Evolutionary conservation across 2,888 invertebrate genomes (phyloP).

Genomic region (Cynaeus angustus): DNA sequence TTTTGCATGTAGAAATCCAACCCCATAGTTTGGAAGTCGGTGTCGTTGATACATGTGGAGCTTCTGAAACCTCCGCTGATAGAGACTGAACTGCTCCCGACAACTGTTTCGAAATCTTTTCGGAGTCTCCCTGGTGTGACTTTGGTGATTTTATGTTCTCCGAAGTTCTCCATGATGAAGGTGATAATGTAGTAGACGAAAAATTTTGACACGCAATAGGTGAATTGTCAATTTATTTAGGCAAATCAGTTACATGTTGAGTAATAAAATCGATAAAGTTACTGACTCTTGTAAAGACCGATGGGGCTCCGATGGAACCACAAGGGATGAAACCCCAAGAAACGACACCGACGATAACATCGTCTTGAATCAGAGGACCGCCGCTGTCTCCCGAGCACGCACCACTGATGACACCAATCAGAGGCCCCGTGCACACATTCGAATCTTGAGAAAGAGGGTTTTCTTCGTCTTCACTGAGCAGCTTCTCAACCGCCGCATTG

Average conservation of each 20-base stretch:
- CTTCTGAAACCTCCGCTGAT: neutral
- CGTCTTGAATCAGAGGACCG: constrained; percentile 72
- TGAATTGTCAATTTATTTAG: constrained; percentile 15
- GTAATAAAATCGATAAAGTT: constrained; percentile 59
- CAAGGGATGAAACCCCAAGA: constrained; percentile 76
- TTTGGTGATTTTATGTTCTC: constrained; percentile 26
- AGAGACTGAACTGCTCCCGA: neutral
- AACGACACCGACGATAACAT: constrained; percentile 72
- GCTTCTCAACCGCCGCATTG: constrained; percentile 68
- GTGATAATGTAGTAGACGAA: no score
- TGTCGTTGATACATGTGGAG: neutral
- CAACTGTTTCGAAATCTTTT: neutral
- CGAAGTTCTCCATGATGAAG: neutral
- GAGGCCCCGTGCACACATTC: constrained; percentile 75
- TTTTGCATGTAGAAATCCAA: constrained; percentile 17
- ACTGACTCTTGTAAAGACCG: constrained; percentile 74
- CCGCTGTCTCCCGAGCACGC: constrained; percentile 76
- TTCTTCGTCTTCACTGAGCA: constrained; percentile 68
- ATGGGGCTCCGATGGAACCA: constrained; percentile 73
- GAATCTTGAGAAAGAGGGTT: constrained; percentile 66
- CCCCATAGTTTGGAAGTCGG: neutral
- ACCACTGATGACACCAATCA: constrained; percentile 71
- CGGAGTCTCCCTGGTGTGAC: constrained; percentile 23
- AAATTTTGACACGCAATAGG: neutral
- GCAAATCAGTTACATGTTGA: constrained; percentile 29